These are phyloP conservation scores for Lucifuga dentata DNA, from an alignment of 2,113 vertebrate species.

Conservation along the genomic window DNA sequence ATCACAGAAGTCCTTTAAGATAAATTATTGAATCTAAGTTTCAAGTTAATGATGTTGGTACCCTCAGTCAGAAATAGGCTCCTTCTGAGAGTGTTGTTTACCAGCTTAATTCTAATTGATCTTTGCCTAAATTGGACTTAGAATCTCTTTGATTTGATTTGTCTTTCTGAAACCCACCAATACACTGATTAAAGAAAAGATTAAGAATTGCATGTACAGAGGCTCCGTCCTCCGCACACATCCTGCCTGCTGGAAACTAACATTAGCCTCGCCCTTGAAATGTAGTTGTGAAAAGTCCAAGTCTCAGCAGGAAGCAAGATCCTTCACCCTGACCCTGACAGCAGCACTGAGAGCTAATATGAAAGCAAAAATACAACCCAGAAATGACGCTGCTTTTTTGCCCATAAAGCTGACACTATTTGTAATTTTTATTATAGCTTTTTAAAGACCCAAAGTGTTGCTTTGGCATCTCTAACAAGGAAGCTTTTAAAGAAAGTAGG, in stretches of 20 bases:
- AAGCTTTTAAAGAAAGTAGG: constrained; percentile 9
- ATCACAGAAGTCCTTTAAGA: no score
- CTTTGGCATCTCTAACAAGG: constrained; percentile 2
- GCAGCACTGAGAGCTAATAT: constrained; percentile 15
- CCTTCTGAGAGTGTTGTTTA: no score
- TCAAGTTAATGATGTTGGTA: no score
- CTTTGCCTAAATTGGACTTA: no score
- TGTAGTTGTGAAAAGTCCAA: not conserved
- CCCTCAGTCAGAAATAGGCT: no score
- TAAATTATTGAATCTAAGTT: no score
- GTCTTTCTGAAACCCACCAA: no score
- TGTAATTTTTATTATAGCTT: no score
- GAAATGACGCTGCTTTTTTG: not conserved
- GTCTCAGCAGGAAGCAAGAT: constrained; percentile 11
- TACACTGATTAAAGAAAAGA: no score
- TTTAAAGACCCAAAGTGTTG: constrained; percentile 10
- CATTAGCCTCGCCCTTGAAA: not conserved
- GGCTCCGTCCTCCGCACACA: not conserved
- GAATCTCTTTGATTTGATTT: no score
- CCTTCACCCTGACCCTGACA: constrained; percentile 19
- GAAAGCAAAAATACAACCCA: constrained; percentile 41
- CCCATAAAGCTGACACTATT: not conserved
- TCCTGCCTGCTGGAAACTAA: not conserved
- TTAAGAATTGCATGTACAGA: no score
- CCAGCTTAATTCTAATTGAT: no score